These are phyloP conservation scores for Scaptomyza caliginosa DNA, from an alignment of 2,888 invertebrate genomes.

Conservation along the genomic window DNA sequence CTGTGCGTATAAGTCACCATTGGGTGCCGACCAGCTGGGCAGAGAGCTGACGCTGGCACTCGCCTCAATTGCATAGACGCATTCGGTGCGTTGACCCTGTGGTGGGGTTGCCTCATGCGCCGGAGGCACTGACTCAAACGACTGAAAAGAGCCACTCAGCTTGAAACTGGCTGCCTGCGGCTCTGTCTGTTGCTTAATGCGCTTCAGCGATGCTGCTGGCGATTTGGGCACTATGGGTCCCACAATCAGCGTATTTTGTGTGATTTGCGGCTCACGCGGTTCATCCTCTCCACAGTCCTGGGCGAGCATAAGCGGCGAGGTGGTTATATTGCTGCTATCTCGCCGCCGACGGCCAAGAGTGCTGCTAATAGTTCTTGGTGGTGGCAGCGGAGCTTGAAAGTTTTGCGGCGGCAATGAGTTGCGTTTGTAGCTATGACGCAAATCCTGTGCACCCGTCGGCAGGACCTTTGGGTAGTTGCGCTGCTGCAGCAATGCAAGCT, in stretches of 20 bases:
- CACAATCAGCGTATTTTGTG: conserved; percentile 85
- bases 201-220: conserved; percentile 62
- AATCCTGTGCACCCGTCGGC: conserved; percentile 86
- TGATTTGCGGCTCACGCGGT: conserved; percentile 85
- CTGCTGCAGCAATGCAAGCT: conserved; percentile 89
- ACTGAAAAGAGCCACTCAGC: conserved; percentile 70
- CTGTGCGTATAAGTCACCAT: conserved; percentile 75
- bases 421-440: conserved; percentile 46
- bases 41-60: conserved; percentile 48
- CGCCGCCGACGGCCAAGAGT: conserved; percentile 87
- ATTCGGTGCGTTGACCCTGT: conserved; percentile 81
- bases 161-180: conserved; percentile 23
- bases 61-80: conserved; percentile 76
- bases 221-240: conserved; percentile 85
- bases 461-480: conserved; percentile 93
- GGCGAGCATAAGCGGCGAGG: conserved; percentile 85
- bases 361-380: conserved; percentile 89
- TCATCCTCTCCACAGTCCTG: conserved; percentile 84
- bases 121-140: conserved; percentile 71
- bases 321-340: conserved; percentile 83
- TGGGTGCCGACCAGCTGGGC: conserved; percentile 66
- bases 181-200: conserved; percentile 27
- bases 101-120: conserved; percentile 66
- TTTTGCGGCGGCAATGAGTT: conserved; percentile 86
- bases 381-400: conserved; percentile 88